Conservation (phyloP, 2,113 vertebrate genomes). For the Pseudorhombus dupliciocellatus region DNA sequence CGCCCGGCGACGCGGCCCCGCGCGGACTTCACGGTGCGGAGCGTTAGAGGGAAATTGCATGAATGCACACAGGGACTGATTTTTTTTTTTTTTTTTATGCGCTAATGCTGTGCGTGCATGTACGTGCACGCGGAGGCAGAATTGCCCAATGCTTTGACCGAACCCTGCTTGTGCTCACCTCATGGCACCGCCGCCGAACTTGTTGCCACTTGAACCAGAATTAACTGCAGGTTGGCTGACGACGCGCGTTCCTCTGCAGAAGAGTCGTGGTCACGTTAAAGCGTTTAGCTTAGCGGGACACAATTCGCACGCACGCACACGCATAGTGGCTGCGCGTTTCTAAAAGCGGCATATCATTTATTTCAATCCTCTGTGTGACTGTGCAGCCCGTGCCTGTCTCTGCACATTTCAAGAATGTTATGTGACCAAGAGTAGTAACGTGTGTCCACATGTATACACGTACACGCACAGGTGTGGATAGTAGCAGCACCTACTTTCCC, state of each 20-base stretch:
- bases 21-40: slow-evolving; percentile 5
- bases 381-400: slow-evolving; percentile 4
- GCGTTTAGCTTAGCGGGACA: neutral
- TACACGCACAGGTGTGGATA: neutral
- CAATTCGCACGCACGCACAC: too few relatives aligned
- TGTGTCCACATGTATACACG: neutral
- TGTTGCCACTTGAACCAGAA: slow-evolving; percentile 67
- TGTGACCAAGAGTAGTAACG: neutral
- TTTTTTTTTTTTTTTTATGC: neutral
- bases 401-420: neutral
- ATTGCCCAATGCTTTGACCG: neutral
- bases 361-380: neutral
- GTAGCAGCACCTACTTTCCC: neutral
- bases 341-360: neutral
- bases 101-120: neutral
- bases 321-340: neutral
- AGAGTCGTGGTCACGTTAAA: too few relatives aligned
- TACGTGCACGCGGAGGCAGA: too few relatives aligned
- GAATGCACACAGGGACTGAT: neutral
- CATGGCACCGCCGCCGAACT: slow-evolving; percentile 45
- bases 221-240: slow-evolving; percentile 25
- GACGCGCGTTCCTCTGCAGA: too few relatives aligned
- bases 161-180: neutral
- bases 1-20: neutral
- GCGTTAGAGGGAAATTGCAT: neutral